These are phyloP conservation scores for Tokudaia muenninki DNA, from an alignment of 2,797 vertebrate genomes.

Conservation along the genomic window DNA sequence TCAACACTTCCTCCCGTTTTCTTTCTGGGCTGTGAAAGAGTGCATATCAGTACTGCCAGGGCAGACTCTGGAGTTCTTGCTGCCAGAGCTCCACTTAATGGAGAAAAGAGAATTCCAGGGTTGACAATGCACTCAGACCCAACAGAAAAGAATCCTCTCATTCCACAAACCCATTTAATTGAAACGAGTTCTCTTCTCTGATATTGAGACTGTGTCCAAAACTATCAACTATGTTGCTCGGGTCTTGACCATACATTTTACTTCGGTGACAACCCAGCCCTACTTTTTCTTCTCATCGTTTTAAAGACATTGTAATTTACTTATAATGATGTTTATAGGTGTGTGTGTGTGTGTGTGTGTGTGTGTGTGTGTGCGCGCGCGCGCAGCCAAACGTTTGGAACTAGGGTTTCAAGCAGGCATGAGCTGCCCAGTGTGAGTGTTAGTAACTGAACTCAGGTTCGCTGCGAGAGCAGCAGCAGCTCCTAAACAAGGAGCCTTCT, in stretches of 20 bases:
- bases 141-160: background rate
- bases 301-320: background rate
- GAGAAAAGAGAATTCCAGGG: constrained; percentile 10
- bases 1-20: constrained; percentile 27
- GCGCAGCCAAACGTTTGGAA: background rate
- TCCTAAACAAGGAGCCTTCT: background rate
- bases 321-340: background rate
- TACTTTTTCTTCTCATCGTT: background rate
- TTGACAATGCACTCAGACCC: background rate
- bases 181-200: background rate
- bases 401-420: background rate
- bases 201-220: background rate
- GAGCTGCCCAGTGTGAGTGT: background rate
- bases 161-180: constrained; percentile 28
- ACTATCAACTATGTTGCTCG: background rate
- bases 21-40: background rate
- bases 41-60: background rate
- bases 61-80: background rate
- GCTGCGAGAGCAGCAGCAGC: background rate
- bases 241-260: background rate
- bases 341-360: background rate
- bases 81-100: background rate
- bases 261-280: background rate
- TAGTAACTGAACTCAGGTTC: background rate
- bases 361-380: background rate